Evolutionary conservation across 1,140 invertebrate species (phyloP).

Genomic region (Eubasilissa regina): DNA sequence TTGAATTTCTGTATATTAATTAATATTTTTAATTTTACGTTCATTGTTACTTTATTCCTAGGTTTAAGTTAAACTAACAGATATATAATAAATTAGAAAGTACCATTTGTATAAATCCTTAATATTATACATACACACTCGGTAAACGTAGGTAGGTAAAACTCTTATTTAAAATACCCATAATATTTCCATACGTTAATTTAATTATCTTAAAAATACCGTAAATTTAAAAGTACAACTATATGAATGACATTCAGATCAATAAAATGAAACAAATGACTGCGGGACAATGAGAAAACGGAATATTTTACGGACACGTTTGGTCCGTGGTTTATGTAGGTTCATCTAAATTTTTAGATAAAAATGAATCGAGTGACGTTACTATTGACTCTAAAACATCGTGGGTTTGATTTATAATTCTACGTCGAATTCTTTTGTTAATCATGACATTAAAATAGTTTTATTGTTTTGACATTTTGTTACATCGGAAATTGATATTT

Average conservation of each 20-base stretch:
- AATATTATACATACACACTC: no score
- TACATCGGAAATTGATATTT: conserved; percentile 51
- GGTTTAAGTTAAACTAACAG: no score
- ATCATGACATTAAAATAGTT: conserved; percentile 55
- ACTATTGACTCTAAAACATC: conserved; percentile 3
- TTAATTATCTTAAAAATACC: conserved; percentile 9
- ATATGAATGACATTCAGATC: conserved; percentile 11
- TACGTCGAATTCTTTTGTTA: conserved; percentile 53
- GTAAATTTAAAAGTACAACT: conserved; percentile 21
- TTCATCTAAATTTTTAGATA: conserved; percentile 7
- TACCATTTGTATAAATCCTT: no score
- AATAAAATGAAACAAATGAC: conserved; percentile 36
- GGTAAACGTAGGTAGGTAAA: no score
- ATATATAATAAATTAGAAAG: no score
- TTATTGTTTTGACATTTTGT: conserved; percentile 59
- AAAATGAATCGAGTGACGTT: background rate
- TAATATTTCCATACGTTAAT: no score
- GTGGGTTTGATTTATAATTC: conserved; percentile 57
- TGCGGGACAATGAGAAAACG: conserved; percentile 7
- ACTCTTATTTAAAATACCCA: no score
- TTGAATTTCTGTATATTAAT: no score
- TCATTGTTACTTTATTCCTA: no score
- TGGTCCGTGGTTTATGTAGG: background rate
- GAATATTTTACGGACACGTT: background rate
- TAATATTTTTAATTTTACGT: no score